phyloP scores from a whole-genome alignment of 2,113 vertebrate genomes.

The Anarhynchus alexandrinus region DNA sequence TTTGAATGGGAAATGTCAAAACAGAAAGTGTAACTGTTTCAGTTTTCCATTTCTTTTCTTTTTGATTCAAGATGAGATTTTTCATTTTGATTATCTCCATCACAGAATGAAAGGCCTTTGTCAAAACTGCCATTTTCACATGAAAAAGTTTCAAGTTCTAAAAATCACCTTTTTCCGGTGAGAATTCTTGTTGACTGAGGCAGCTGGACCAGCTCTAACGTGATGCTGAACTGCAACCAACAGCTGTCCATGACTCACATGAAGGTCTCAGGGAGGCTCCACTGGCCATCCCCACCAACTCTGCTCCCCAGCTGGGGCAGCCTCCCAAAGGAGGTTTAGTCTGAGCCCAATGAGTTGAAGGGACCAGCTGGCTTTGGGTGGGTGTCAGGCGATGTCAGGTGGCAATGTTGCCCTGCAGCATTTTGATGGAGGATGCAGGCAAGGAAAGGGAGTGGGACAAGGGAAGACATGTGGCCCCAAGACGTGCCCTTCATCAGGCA shows the following conservation, averaged over 20 bases:
- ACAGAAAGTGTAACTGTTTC: constrained; percentile 58
- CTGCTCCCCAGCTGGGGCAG: neutral
- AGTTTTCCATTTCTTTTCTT: constrained; percentile 45
- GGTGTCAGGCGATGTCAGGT: neutral
- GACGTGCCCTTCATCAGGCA: neutral
- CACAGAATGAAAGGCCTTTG: constrained; percentile 53
- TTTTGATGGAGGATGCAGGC: neutral
- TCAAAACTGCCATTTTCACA: constrained; percentile 57
- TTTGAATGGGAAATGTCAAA: constrained; percentile 66
- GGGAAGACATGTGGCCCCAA: neutral
- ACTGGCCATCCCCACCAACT: accelerated
- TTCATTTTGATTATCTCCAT: constrained; percentile 60
- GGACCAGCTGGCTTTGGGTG: neutral
- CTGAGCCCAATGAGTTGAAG: neutral
- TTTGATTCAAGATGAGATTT: constrained; percentile 46
- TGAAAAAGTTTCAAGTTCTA: constrained; percentile 44
- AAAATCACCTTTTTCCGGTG: constrained; percentile 38
- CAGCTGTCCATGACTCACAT: neutral
- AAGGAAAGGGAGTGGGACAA: neutral
- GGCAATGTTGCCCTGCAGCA: accelerated
- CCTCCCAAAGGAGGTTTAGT: neutral
- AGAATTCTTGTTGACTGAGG: neutral
- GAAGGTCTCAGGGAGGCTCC: neutral
- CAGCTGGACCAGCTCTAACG: neutral
- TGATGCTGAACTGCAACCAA: neutral